These are phyloP conservation scores for Enteromius paludinosus DNA, from an alignment of 2,797 vertebrate genomes.

Conservation along the genomic window DNA sequence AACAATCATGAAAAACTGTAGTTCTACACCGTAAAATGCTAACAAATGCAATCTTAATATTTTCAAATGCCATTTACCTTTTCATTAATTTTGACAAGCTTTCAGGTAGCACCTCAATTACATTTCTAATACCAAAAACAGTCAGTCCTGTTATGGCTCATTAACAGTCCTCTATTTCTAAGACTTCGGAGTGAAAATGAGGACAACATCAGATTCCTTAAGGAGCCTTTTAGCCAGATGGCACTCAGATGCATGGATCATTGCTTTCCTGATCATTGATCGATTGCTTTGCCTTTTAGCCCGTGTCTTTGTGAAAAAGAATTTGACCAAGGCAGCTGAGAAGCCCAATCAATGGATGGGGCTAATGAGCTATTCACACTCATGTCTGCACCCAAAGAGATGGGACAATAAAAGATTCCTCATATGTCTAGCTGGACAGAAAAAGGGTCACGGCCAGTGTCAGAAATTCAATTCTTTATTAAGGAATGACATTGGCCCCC, in stretches of 20 bases:
- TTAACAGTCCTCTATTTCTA: conserved; percentile 22
- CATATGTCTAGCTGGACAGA: conserved; percentile 21
- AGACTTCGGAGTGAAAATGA: conserved; percentile 43
- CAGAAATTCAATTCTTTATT: conserved; percentile 1
- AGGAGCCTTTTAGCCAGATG: conserved; percentile 72
- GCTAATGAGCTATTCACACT: conserved; percentile 74
- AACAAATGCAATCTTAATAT: not conserved
- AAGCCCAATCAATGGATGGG: conserved; percentile 66
- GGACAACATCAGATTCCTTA: conserved; percentile 56
- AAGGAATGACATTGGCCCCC: not conserved
- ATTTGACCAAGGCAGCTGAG: conserved; percentile 51
- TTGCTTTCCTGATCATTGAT: conserved; percentile 72
- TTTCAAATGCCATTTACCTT: not conserved
- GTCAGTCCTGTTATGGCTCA: conserved; percentile 16
- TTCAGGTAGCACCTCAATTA: not conserved
- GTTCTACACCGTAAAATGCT: not conserved
- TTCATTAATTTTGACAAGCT: not conserved
- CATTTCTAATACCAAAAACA: conserved; percentile 9
- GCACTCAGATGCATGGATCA: conserved; percentile 67
- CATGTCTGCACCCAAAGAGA: conserved; percentile 61
- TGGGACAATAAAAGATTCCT: not conserved
- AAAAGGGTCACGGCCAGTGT: not conserved
- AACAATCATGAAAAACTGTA: not conserved
- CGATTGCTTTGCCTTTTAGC: conserved; percentile 63
- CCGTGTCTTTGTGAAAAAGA: conserved; percentile 56